A percentile compares a stretch with the other conserved stretches of the same genome.
Evolutionary conservation across 2,888 invertebrate genomes (phyloP).

Genomic region (Lycaena phlaeas): DNA sequence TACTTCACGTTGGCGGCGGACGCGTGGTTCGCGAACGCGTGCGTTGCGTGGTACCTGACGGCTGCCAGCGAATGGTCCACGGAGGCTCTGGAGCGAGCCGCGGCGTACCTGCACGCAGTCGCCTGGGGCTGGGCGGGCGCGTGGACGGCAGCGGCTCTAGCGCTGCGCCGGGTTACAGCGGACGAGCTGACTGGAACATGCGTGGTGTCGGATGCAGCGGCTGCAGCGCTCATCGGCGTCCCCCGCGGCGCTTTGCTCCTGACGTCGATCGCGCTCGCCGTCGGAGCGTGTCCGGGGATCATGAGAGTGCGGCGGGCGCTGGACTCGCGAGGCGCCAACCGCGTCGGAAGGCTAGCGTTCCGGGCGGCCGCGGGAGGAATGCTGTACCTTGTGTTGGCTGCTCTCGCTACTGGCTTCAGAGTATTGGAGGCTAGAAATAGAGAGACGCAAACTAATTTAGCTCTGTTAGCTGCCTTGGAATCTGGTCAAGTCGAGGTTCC

Average conservation of each 20-base stretch:
- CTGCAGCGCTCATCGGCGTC: constrained; percentile 75
- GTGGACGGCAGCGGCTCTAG: constrained; percentile 86
- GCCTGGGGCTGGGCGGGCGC: constrained; percentile 92
- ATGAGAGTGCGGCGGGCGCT: constrained; percentile 78
- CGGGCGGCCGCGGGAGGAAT: constrained; percentile 85
- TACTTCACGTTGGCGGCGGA: constrained; percentile 86
- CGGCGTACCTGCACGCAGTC: constrained; percentile 87
- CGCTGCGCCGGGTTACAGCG: constrained; percentile 83
- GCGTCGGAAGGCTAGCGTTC: constrained; percentile 80
- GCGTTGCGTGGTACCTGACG: constrained; percentile 91
- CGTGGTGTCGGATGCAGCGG: constrained; percentile 76
- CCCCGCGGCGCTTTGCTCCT: constrained; percentile 76
- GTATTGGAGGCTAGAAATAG: constrained; percentile 73
- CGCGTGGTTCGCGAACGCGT: constrained; percentile 91
- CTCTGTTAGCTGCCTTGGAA: constrained; percentile 66
- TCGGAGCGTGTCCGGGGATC: constrained; percentile 83
- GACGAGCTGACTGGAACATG: constrained; percentile 89
- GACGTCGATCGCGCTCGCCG: constrained; percentile 80
- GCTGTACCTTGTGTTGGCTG: constrained; percentile 82
- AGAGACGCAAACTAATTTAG: constrained; percentile 56
- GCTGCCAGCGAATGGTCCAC: constrained; percentile 95
- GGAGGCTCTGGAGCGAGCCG: constrained; percentile 89
- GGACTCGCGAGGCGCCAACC: constrained; percentile 74
- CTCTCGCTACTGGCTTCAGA: constrained; percentile 80
- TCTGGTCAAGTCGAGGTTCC: constrained; percentile 31